phyloP scores from a whole-genome alignment of 2,113 vertebrate genomes.

The Collichthys lucidus region DNA sequence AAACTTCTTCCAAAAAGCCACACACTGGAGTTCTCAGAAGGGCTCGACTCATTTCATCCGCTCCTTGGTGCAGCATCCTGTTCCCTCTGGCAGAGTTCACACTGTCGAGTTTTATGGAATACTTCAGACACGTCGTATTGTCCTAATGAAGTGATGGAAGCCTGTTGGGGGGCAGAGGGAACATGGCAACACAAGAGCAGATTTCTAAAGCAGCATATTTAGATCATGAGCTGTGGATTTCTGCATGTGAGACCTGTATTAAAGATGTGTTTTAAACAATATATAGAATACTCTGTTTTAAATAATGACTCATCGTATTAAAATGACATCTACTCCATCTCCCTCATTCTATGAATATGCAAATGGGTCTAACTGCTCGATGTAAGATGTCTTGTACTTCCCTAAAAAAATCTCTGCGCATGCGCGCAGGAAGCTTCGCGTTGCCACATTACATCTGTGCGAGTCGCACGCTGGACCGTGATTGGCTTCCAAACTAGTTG shows the following conservation, averaged over 20 bases:
- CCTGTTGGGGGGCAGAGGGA: slow-evolving; percentile 17
- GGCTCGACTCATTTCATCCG: slow-evolving; percentile 25
- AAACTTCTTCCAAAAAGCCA: slow-evolving; percentile 9
- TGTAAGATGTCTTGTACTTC: no score
- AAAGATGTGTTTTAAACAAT: no score
- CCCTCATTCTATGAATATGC: no score
- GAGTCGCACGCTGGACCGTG: no score
- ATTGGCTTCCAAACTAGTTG: no score
- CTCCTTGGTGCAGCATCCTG: slow-evolving; percentile 55
- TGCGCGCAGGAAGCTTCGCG: neutral
- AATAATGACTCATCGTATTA: no score
- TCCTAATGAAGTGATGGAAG: slow-evolving; percentile 64
- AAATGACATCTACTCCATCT: no score
- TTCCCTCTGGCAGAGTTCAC: slow-evolving; percentile 62
- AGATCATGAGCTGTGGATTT: neutral
- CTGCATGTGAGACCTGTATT: no score
- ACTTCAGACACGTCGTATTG: slow-evolving; percentile 50
- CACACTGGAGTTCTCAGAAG: slow-evolving; percentile 18
- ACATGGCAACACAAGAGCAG: slow-evolving; percentile 1
- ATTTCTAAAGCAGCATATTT: neutral
- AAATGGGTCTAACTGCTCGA: no score
- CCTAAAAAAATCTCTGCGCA: neutral
- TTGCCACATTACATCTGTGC: neutral
- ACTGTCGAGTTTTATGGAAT: slow-evolving; percentile 62
- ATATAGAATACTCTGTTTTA: no score